Percentiles rank a stretch among this genome's conserved stretches.
phyloP scores from a whole-genome alignment of 2,888 invertebrate genomes.

The Thymelicus sylvestris region DNA sequence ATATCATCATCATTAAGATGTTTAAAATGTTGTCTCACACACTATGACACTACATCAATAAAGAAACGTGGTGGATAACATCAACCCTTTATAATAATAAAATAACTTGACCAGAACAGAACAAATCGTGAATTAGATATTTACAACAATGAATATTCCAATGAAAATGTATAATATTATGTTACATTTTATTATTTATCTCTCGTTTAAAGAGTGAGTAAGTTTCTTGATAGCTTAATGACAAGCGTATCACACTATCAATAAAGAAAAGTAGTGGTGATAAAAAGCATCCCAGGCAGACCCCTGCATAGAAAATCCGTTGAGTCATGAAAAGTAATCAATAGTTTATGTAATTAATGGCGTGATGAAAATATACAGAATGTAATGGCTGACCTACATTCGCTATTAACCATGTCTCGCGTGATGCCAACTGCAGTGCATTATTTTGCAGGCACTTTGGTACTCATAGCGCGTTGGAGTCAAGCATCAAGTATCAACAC shows the following conservation, averaged over 20 bases:
- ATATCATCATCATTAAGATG: no score
- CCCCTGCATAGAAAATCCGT: neutral
- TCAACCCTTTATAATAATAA: no score
- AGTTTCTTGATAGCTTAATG: no score
- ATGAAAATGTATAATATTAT: no score
- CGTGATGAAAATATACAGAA: constrained; percentile 5
- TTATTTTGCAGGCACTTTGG: constrained; percentile 1
- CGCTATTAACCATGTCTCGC: constrained; percentile 12
- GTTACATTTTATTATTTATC: no score
- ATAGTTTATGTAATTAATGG: neutral
- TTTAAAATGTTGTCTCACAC: no score
- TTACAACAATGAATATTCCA: no score
- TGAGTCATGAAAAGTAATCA: constrained; percentile 1
- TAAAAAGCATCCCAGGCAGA: neutral
- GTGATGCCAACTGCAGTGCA: constrained; percentile 18
- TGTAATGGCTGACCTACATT: constrained; percentile 21
- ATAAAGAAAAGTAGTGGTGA: neutral
- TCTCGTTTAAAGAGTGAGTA: no score
- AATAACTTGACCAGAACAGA: no score
- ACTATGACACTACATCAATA: no score
- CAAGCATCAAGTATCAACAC: neutral
- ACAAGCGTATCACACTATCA: neutral
- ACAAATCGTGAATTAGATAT: no score
- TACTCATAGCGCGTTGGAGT: neutral
- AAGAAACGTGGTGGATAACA: no score